These are phyloP conservation scores for Hirtodrosophila trivittata DNA, from an alignment of 2,888 invertebrate genomes.

Conservation along the genomic window DNA sequence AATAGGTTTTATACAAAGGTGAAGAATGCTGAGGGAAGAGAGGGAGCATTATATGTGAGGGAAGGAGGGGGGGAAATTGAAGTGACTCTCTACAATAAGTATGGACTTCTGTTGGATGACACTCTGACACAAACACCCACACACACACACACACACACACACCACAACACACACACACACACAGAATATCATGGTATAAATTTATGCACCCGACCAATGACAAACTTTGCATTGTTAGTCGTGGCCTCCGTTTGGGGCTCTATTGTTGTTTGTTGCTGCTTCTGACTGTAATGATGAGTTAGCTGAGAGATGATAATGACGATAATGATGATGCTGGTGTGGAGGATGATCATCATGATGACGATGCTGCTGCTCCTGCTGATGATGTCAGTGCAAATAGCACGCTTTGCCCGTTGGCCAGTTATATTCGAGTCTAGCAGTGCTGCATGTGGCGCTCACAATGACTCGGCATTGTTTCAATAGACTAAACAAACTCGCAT, in stretches of 20 bases:
- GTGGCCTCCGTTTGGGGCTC: conserved; percentile 33
- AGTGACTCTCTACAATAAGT: not conserved
- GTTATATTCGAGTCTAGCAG: conserved; percentile 6
- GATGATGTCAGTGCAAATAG: conserved; percentile 66
- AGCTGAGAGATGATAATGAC: conserved; percentile 17
- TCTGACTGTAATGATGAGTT: conserved; percentile 22
- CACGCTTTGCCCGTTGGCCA: conserved; percentile 29
- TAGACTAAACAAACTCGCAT: conserved; percentile 48
- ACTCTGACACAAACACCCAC: conserved; percentile 4
- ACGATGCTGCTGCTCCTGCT: conserved; percentile 20
- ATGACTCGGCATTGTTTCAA: conserved; percentile 68
- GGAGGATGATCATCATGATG: conserved; percentile 12
- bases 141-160: conserved; percentile 5
- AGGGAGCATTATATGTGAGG: too few species aligned
- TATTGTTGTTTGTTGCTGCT: conserved; percentile 37
- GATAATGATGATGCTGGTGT: conserved; percentile 8
- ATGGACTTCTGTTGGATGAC: not conserved
- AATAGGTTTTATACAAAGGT: too few species aligned
- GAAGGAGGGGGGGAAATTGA: not conserved
- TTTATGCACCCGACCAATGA: conserved; percentile 49
- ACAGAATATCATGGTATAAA: too few species aligned
- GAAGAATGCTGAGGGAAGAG: too few species aligned
- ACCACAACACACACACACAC: not conserved
- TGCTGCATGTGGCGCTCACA: conserved; percentile 37
- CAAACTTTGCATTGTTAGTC: conserved; percentile 68